Evolutionary conservation across 2,113 vertebrate species (phyloP).

Genomic region (Sebastes fasciatus): DNA sequence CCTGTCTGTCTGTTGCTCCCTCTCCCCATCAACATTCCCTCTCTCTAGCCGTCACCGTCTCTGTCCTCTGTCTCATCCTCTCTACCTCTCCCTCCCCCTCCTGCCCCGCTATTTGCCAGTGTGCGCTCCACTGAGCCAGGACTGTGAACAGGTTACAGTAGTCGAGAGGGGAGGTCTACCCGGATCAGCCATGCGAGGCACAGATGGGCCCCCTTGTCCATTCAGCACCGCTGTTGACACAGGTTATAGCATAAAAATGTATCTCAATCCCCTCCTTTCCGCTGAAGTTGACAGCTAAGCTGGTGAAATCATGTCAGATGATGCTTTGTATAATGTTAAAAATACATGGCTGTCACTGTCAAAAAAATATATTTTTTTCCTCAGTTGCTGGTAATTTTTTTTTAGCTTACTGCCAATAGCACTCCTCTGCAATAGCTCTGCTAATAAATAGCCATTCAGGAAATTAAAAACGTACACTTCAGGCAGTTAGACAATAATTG

Average conservation of each 20-base stretch:
- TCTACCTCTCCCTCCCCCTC: constrained; percentile 29
- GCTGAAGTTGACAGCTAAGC: constrained; percentile 36
- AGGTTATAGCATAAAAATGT: constrained; percentile 50
- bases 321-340: constrained; percentile 24
- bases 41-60: constrained; percentile 39
- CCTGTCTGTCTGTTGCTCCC: constrained; percentile 43
- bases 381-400: constrained; percentile 2
- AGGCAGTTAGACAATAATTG: constrained; percentile 22
- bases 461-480: constrained; percentile 11
- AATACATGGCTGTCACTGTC: constrained; percentile 26
- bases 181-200: constrained; percentile 50
- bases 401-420: background rate
- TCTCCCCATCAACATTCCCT: constrained; percentile 38
- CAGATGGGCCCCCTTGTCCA: constrained; percentile 57
- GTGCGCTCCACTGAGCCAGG: constrained; percentile 64
- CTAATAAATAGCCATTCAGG: background rate
- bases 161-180: constrained; percentile 44
- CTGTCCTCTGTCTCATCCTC: constrained; percentile 45
- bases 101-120: constrained; percentile 61
- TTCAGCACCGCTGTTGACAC: constrained; percentile 53
- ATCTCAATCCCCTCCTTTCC: constrained; percentile 18
- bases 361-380: background rate
- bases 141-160: constrained; percentile 73
- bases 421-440: background rate
- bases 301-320: constrained; percentile 42